Evolutionary conservation across 2,113 vertebrate species (phyloP), one percentile per base, ranked within the genome.

Genomic region (Lasiurus borealis): DNA sequence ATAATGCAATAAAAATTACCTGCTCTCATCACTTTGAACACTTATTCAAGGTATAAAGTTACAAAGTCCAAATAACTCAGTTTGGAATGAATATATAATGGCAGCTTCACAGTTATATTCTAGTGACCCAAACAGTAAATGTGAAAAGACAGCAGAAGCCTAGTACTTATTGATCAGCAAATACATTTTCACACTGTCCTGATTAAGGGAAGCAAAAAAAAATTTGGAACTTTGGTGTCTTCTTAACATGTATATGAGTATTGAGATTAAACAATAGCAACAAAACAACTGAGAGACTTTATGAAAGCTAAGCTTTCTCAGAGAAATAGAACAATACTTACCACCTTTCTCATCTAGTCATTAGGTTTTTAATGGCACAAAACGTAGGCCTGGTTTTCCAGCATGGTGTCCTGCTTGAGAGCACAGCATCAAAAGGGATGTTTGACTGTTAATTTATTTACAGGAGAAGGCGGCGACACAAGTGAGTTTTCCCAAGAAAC

Each of bases 271-370:
- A 18, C n/a, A 40, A n/a, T 21, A 57, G 23, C 19, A 23, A 57
- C 54, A 57, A 59, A 90, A 54, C 86, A 44, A 78, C 69, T 14
- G 86, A 92, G 78, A 88, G 19, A 66, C 75, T 89, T 88, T 76
- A 62, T 72, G 29, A 91, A 77, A 95, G 15, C 12, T 59, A 85
- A 69, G 64, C 40, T 84, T 93, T 94, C 59, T 76, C 27, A 94
- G n/a, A 82, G 57, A 85, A 88, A 16, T 23, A 29, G 46, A 77
- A 59, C 5, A 36, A n/a, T 68, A 77, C 36, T 34, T 68, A 46
- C 31, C n/a, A 25, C 90, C 72, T 75, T 75, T 75, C 7, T 75
- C 44, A 75, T 48, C 8, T 29, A 76, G 73, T 50, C 27, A 48
- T 76, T 76, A 52, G 6, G 15, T 72, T 62, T 31, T 84, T 52